Evolutionary conservation across 2,888 invertebrate genomes (phyloP), one percentile per base, ranked within the genome.

Genomic region (Tetragonisca angustula): DNA sequence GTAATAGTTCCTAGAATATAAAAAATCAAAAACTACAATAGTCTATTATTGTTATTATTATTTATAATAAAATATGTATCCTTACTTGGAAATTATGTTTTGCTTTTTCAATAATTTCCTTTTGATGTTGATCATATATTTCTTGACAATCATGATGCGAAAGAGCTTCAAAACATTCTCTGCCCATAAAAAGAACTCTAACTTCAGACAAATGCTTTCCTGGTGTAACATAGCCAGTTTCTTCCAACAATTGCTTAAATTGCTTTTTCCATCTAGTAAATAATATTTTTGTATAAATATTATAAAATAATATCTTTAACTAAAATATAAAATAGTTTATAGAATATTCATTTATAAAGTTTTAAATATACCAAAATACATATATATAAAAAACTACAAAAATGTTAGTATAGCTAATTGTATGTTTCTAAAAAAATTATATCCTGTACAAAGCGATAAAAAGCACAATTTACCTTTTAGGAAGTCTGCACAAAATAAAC

Each of bases 161-260:
- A 74, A 99, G 95, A 19, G 98, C 97, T 94, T 98, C 98, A 94
- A 98, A 99, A 93, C 98, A 98, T 94, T 99, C 98, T 62, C 98
- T 96, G 0, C 99, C 99, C 97, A 98, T 97, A 93, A 99, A 97
- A 80, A 98, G 95, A 4, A 99, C 98, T 74, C 98, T 95, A 59
- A 98, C 98, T 95, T 99, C 99, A 0, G 97, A 97, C 87, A 99
- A 95, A 91, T 97, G 97, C 95, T 99, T 98, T n/a, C 99, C 99
- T 2, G 99, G 98, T 0, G 98, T 98, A 52, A 99, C 98, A 94
- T 99, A 98, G 3, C 98, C 98, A 0, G 98, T 98, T 94, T 98
- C 98, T 94, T 98, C 98, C 77, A 99, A 95, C 32, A 99, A 95
- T 92, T 98, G 97, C 94, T 98, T 98, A 95, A 99, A 99, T 94